Conservation (phyloP, 1,140 invertebrate genomes). For the Drosophila saltans region DNA sequence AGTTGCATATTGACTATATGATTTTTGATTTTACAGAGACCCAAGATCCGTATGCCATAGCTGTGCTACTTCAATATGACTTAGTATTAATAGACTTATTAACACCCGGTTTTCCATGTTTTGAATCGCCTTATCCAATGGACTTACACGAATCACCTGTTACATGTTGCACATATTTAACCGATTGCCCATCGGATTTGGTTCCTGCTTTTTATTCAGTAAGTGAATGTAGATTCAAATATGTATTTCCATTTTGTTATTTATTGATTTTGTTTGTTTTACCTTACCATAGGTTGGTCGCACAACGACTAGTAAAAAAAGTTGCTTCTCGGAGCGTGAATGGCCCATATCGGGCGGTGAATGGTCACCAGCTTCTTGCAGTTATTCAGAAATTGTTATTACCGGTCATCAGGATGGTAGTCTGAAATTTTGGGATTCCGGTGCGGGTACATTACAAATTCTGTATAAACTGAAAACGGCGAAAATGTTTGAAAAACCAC, state of each 20-base stretch:
- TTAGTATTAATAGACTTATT: constrained; percentile 98
- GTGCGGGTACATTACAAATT: constrained; percentile 95
- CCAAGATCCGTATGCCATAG: constrained; percentile 98
- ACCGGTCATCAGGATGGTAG: constrained; percentile 98
- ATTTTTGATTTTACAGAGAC: constrained; percentile 87
- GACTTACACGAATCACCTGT: constrained; percentile 99
- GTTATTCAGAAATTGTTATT: constrained; percentile 98
- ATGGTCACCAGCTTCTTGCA: constrained; percentile 96
- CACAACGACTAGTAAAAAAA: constrained; percentile 86
- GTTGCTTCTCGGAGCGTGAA: constrained; percentile 96
- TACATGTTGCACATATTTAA: constrained; percentile 97
- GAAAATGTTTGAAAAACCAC: constrained; percentile 94
- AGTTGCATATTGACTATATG: neutral
- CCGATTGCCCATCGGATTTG: constrained; percentile 98
- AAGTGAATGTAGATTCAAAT: constrained; percentile 23
- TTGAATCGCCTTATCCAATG: constrained; percentile 99
- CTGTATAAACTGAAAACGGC: constrained; percentile 99
- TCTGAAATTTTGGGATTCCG: constrained; percentile 99
- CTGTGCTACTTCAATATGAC: constrained; percentile 98
- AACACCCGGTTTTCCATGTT: constrained; percentile 97
- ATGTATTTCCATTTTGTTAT: neutral
- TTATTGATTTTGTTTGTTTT: neutral
- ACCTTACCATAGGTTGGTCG: constrained; percentile 82
- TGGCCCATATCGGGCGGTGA: constrained; percentile 98
- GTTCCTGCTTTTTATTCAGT: constrained; percentile 93